These are phyloP conservation scores for Holacanthus passer DNA, from an alignment of 2,113 vertebrate genomes.

Conservation along the genomic window DNA sequence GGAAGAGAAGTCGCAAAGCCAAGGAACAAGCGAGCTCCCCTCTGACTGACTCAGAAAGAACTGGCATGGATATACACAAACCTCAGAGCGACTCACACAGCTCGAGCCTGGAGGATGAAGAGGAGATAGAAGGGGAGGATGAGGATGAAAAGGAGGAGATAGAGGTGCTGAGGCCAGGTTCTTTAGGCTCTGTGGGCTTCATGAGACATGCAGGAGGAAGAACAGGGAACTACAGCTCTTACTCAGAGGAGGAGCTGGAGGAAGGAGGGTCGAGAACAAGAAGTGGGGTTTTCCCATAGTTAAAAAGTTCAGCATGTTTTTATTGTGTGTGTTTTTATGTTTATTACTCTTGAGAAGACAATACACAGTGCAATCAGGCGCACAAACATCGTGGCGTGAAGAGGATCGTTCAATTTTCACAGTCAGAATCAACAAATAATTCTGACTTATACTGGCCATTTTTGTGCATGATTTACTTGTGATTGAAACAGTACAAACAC, in stretches of 20 bases:
- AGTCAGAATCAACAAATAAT: slow-evolving; percentile 11
- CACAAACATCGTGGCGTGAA: slow-evolving; percentile 16
- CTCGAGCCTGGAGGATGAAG: slow-evolving; percentile 71
- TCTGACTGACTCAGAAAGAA: slow-evolving; percentile 29
- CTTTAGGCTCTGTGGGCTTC: slow-evolving; percentile 71
- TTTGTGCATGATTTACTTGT: slow-evolving; percentile 17
- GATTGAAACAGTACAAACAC: not conserved
- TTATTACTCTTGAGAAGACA: slow-evolving; percentile 31
- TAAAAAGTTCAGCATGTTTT: not conserved
- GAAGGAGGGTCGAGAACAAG: slow-evolving; percentile 76
- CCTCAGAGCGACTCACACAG: slow-evolving; percentile 66
- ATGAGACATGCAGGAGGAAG: slow-evolving; percentile 60
- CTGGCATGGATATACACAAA: slow-evolving; percentile 51
- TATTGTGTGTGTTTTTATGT: slow-evolving; percentile 26
- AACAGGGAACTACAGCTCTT: slow-evolving; percentile 80
- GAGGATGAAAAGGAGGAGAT: slow-evolving; percentile 64
- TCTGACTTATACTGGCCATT: not conserved
- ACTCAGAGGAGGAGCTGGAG: slow-evolving; percentile 81
- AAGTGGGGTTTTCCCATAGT: slow-evolving; percentile 79
- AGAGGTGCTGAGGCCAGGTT: slow-evolving; percentile 36
- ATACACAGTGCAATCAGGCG: slow-evolving; percentile 27
- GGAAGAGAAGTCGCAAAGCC: slow-evolving; percentile 87
- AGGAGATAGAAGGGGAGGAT: slow-evolving; percentile 67
- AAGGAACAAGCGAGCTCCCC: slow-evolving; percentile 80
- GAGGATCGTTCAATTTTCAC: slow-evolving; percentile 10